Base-by-base conservation (phyloP, 2,888 invertebrate species). In the Hypercompe scribonia region DNA sequence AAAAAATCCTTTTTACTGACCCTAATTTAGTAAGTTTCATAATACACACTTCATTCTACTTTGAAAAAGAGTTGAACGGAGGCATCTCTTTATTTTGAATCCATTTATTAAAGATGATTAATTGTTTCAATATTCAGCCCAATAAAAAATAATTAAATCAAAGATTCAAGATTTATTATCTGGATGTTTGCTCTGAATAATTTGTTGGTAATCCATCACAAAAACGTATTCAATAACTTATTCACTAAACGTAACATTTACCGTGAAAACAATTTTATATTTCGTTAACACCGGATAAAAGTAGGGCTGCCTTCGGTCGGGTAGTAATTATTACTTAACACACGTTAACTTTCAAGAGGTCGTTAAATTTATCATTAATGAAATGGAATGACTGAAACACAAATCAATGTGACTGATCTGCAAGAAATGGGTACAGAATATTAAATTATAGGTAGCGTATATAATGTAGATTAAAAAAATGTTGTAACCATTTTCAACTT, bases 131-230 rank as follows among this genome's bases (percentile, higher is more conserved):
- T 66, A 46, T 66, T 31, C 18, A 31, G 2, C 15, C 42, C 31
- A 28, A 34, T 66, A 66, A 18, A 66, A 28, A 66, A 31, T 66
- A 28, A 67, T 67, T 50, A 34, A 13, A 13, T 33, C 50, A 33
- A 54, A 50, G 21, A 42, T 64, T 24, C 61, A 54, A 66, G 33
- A 65, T 70, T 63, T 63, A 65, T 64, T 61, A 78, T 54, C 46
- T 39, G 34, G 68, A 33, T 68, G 61, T 65, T 10, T 58, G 61
- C 66, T 67, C 36, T 31, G 61, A 70, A 76, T 70, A 68, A 65
- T 80, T 73, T 54, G 54, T 68, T 58, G 73, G 72, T 70, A 71
- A 79, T 72, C 71, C 77, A 68, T 28, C 42, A 64, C 73, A 65
- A 70, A 79, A 70, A 46, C 71, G 64, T 33, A 66, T 50, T 63